Percentiles rank a stretch among this genome's conserved stretches.
phyloP scores from a whole-genome alignment of 2,888 invertebrate genomes.

The Heliconius ismenius region DNA sequence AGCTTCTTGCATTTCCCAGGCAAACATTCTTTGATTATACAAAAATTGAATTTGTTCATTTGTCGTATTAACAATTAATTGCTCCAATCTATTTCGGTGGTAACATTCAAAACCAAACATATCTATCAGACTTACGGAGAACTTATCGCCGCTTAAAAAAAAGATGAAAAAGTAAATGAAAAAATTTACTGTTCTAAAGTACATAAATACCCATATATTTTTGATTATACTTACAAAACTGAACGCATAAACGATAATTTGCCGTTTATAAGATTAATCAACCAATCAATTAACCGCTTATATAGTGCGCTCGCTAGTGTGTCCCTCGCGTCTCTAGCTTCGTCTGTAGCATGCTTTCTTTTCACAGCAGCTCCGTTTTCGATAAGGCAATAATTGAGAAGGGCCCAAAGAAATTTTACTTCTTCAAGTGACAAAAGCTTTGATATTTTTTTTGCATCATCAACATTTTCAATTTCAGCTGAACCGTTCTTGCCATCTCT shows the following conservation, averaged over 20 bases:
- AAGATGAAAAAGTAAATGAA: constrained; percentile 25
- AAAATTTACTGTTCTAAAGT: constrained; percentile 20
- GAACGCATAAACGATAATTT: constrained; percentile 91
- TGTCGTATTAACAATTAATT: constrained; percentile 92
- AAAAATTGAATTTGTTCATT: constrained; percentile 97
- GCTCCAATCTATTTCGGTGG: constrained; percentile 91
- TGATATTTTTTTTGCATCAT: constrained; percentile 87
- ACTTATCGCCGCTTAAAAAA: constrained; percentile 89
- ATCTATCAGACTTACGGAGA: constrained; percentile 91
- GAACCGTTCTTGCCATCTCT: constrained; percentile 84
- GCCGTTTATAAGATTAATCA: constrained; percentile 91
- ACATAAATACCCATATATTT: neutral
- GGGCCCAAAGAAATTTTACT: constrained; percentile 91
- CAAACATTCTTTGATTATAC: constrained; percentile 94
- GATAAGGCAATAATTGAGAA: constrained; percentile 92
- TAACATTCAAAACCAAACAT: constrained; percentile 97
- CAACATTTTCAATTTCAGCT: constrained; percentile 87
- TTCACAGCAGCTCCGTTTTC: constrained; percentile 87
- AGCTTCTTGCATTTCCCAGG: constrained; percentile 92
- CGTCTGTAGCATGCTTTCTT: constrained; percentile 87
- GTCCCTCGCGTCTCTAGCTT: constrained; percentile 92
- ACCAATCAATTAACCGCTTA: constrained; percentile 92
- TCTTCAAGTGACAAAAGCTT: constrained; percentile 88
- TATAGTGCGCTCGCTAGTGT: constrained; percentile 93
- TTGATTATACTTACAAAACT: constrained; percentile 88